A percentile compares a stretch with the other conserved stretches of the same genome.
phyloP scores from a whole-genome alignment of 2,797 vertebrate species.

The Dicrostonyx torquatus region DNA sequence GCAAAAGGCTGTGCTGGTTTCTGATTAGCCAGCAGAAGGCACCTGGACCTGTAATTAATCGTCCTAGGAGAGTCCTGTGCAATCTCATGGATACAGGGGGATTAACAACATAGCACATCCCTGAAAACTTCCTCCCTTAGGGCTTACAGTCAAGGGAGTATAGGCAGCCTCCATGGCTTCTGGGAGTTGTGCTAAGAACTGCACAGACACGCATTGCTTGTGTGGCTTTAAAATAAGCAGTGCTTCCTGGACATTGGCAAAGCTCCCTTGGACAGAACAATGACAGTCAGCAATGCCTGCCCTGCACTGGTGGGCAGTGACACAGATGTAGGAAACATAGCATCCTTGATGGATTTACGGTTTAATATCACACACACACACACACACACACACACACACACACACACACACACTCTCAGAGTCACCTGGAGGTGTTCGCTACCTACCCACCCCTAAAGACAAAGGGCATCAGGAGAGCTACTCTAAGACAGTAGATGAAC shows the following conservation, averaged over 20 bases:
- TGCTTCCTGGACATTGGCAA: neutral
- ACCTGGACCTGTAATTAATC: neutral
- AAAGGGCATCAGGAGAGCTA: neutral
- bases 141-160: neutral
- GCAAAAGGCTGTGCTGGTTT: conserved; percentile 28
- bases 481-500: neutral
- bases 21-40: neutral
- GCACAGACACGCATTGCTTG: rapidly evolving
- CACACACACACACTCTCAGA: no score
- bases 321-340: neutral
- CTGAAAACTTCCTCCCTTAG: neutral
- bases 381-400: no score
- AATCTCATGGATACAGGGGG: neutral
- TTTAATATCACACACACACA: neutral
- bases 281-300: neutral
- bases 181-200: neutral
- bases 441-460: neutral
- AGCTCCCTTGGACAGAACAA: neutral
- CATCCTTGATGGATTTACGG: neutral
- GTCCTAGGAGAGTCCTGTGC: neutral
- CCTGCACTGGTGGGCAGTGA: neutral
- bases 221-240: neutral
- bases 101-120: neutral
- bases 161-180: neutral
- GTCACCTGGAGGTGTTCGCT: neutral